Evolutionary conservation across 2,797 vertebrate species (phyloP), one percentile per base, ranked within the genome.

Genomic region (Melanotaenia nigrans): DNA sequence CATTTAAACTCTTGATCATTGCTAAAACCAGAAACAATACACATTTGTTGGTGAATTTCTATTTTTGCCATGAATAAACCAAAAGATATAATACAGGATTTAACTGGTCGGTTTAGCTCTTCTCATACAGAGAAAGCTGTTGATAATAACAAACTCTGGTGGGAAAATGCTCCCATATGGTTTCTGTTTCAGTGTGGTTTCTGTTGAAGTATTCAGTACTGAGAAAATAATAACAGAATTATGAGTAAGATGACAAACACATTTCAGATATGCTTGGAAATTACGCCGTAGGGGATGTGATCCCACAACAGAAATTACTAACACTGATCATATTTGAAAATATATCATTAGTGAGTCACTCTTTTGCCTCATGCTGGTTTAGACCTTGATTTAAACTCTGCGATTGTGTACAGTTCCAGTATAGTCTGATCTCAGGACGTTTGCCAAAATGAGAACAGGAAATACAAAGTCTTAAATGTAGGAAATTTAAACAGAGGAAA

Each of bases 111-210:
- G 6, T 28, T 25, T 33, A 18, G 12, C 13, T 68, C 5, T 28
- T 30, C 10, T 45, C 32, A 51, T 30, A 5, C 47, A 13, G 0
- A 35, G 6, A 60, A 63, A 69, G 40, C 20, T 73, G 57, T 74
- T 77, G 55, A 78, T 75, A 28, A 25, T 62, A 60, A 49, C 58
- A 63, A 68, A 69, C 51, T 22, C 22, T 62, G 53, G 75, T 71
- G 73, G 61, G 72, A 82, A 82, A 80, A 60, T 56, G 1, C 4
- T 1, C 5, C 74, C 75, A 82, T 61, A 36, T 88, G 81, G 79
- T 81, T 89, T 83, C 49, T 49, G 69, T 91, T 82, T 75, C 25
- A 66, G 55, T 45, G 70, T 49, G 83, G 85, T 85, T 85, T 85
- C 68, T 77, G 62, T 63, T 69, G 33, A 25, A 77, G 75, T 66